These are phyloP conservation scores for Heteromormyrus szaboi DNA, from an alignment of 2,797 vertebrate genomes.

Conservation along the genomic window DNA sequence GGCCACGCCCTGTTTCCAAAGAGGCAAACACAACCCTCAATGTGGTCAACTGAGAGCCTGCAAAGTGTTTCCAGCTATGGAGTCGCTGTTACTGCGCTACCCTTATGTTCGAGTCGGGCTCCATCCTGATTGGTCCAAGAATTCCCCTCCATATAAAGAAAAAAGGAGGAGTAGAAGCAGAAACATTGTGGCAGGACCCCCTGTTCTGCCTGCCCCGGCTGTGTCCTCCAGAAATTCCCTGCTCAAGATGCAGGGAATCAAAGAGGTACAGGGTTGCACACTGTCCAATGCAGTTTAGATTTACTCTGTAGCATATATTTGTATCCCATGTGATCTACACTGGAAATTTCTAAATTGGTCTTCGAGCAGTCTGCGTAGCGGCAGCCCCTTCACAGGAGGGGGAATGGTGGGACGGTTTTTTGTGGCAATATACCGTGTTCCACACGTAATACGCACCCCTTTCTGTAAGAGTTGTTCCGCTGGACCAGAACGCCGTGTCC, in stretches of 20 bases:
- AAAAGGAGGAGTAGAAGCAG: background rate
- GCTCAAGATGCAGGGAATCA: background rate
- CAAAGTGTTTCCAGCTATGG: background rate
- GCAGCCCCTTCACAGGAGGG: background rate
- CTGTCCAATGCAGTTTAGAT: background rate
- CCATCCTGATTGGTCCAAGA: background rate
- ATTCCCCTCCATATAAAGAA: background rate
- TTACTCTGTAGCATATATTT: background rate
- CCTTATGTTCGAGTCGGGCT: background rate
- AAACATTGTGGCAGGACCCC: background rate
- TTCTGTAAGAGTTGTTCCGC: background rate
- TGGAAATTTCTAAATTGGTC: background rate
- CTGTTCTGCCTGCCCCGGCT: background rate
- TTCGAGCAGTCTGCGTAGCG: background rate
- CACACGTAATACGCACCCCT: background rate
- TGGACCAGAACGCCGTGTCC: background rate
- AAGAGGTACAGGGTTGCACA: background rate
- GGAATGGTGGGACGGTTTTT: background rate
- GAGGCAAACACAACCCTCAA: background rate
- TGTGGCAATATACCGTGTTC: background rate
- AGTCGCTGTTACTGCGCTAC: background rate
- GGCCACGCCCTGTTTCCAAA: conserved; percentile 27
- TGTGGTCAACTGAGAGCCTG: background rate
- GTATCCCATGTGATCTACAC: background rate
- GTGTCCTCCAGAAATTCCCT: background rate